Base-by-base conservation (phyloP, 2,888 invertebrate genomes). In the Ecliptopera silaceata region DNA sequence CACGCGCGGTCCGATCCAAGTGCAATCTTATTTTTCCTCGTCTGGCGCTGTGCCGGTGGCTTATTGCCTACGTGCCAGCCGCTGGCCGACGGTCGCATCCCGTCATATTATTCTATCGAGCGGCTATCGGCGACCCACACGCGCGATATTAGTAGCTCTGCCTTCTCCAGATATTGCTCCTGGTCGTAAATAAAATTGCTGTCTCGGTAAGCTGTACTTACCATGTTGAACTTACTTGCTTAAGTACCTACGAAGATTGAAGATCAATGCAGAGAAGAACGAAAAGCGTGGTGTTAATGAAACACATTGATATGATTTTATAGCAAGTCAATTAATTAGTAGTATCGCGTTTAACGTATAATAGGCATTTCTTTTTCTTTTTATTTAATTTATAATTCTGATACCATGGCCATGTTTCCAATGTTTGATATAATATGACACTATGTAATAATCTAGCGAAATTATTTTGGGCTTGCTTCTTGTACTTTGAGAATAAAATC, bases 31-130 rank as follows among this genome's bases (percentile, higher is more conserved):
- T 89, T 89, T 87, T 86, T 84, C 86, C 39, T 82, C 82, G 73
- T 78, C 81, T 83, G 83, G 87, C 85, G 75, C 78, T 74, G 77
- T 82, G 87, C 84, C 86, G 80, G 82, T 76, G 82, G 87, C 89
- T 90, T 91, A 91, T 91, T 91, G 90, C 89, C 87, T 90, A 91
- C 90, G 90, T 91, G 90, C 88, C 84, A 77, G 75, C 78, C 79
- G 80, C 47, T 29, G 48, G 51, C 41, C 36, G 73, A 75, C 81
- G 79, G 82, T 77, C 82, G 78, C 81, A 78, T 72, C 81, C 82
- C 83, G 86, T 88, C 90, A 88, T 90, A 90, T 90, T 90, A 90
- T 89, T 88, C 90, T 86, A 90, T 88, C 86, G 86, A 80, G 77
- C 82, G 81, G 78, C 88, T 89, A 89, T 90, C 88, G 88, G 81